Base-by-base conservation (phyloP, 2,888 invertebrate species). In the Drosophila prolongata region DNA sequence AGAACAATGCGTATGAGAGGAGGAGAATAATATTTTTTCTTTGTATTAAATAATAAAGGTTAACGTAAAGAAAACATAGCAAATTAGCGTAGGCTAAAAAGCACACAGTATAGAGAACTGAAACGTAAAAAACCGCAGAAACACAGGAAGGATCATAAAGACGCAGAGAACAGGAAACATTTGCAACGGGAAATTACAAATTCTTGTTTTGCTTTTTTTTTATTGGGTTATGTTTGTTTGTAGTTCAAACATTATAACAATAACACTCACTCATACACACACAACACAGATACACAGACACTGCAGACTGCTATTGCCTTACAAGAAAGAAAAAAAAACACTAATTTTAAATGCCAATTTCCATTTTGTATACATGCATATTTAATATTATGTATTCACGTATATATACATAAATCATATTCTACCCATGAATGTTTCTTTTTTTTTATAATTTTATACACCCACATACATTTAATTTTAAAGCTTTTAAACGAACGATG, bases 21-120 rank as follows among this genome's bases (percentile, higher is more conserved):
- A 37, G 37, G 53, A 34, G 49, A 40, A 42, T 59, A 54, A 68
- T 64, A 50, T 62, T 54, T 79, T 70, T 85, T 82, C 77, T 79
- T 70, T 85, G 85, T 80, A 84, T 73, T 73, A 76, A 47, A 47
- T 55, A 52, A 30, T n/a, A 58, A 58, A 13, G 49, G 30, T 58
- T 58, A 59, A 57, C 6, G 65, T 40, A 55, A 43, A 44, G 13
- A 44, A 46, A 53, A 11, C 55, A 58, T 38, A 62, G 73, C 69
- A 64, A 59, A 71, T 38, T 44, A 64, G 65, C 64, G 42, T 64
- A 64, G 64, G 43, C 64, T 64, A 52, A 38, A 30, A 16, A 66
- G 67, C 64, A 59, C 55, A 64, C 55, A 61, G 38, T 34, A 67
- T 55, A 34, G 14, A 37, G 16, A 59, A 34, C 44, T 34, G 40